A percentile compares a stretch with the other conserved stretches of the same genome.
phyloP scores from a whole-genome alignment of 2,888 invertebrate genomes.

The Gnatocerus cornutus region DNA sequence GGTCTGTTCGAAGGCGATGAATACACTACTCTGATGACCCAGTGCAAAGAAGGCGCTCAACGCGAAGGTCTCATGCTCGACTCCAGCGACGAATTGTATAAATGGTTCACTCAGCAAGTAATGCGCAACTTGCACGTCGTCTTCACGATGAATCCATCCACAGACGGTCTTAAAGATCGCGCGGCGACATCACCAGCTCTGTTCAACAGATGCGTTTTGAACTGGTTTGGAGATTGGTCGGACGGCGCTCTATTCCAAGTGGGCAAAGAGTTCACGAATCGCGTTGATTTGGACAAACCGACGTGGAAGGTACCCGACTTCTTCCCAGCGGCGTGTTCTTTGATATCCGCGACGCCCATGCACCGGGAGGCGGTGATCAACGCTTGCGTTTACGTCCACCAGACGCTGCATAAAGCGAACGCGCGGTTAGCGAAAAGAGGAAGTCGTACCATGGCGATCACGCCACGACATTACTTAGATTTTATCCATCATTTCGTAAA shows the following conservation, averaged over 20 bases:
- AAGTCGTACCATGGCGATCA: slow-evolving; percentile 96
- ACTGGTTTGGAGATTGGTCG: slow-evolving; percentile 99
- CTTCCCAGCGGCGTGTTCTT: slow-evolving; percentile 91
- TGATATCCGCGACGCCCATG: slow-evolving; percentile 81
- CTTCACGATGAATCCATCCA: slow-evolving; percentile 99
- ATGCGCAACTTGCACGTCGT: slow-evolving; percentile 99
- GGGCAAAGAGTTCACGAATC: slow-evolving; percentile 96
- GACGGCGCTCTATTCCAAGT: slow-evolving; percentile 95
- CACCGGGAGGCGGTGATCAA: slow-evolving; percentile 99
- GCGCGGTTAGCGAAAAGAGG: slow-evolving; percentile 92
- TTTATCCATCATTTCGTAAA: slow-evolving; percentile 99
- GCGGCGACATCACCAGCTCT: slow-evolving; percentile 99
- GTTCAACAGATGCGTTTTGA: slow-evolving; percentile 98
- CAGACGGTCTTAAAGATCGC: slow-evolving; percentile 97
- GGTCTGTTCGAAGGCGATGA: slow-evolving; percentile 97
- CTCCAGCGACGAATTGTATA: slow-evolving; percentile 98
- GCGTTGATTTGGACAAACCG: slow-evolving; percentile 93
- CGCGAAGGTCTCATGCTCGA: slow-evolving; percentile 98
- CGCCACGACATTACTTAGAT: slow-evolving; percentile 97
- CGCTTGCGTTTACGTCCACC: slow-evolving; percentile 98
- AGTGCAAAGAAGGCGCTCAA: slow-evolving; percentile 99
- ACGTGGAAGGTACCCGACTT: slow-evolving; percentile 90
- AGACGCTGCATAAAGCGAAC: slow-evolving; percentile 97
- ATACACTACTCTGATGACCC: slow-evolving; percentile 99
- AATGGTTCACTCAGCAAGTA: slow-evolving; percentile 99